Percentiles rank a stretch among this genome's conserved stretches.
Conservation (phyloP, 2,797 vertebrate genomes). For the Triplophysa bombifrons region DNA sequence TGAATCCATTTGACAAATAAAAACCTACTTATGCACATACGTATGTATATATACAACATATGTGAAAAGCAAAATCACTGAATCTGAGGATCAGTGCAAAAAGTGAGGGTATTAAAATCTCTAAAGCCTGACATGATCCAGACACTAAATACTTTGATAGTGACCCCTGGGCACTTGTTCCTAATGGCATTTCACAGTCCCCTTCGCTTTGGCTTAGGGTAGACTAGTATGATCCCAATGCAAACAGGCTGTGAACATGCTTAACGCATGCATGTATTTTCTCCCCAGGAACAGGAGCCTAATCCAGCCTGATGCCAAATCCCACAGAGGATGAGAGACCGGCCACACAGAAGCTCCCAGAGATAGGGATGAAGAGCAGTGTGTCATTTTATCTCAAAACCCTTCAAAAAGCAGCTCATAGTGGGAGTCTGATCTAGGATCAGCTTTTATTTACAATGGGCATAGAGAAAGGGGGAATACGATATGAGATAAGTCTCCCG, state of each 20-base stretch:
- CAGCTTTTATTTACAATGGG: constrained; percentile 32
- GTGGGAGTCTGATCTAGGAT: constrained; percentile 14
- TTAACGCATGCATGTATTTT: constrained; percentile 31
- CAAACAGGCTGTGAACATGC: constrained; percentile 45
- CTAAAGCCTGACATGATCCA: constrained; percentile 28
- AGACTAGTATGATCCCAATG: constrained; percentile 40
- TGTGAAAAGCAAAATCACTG: background rate
- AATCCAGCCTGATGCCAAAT: constrained; percentile 43
- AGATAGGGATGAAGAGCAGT: constrained; percentile 27
- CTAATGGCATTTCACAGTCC: constrained; percentile 25
- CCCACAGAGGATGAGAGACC: constrained; percentile 2
- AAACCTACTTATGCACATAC: constrained; percentile 32
- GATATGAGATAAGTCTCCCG: constrained; percentile 12
- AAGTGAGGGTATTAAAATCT: background rate
- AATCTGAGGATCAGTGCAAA: background rate
- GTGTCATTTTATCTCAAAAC: constrained; percentile 33
- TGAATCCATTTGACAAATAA: constrained; percentile 60
- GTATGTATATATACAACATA: background rate
- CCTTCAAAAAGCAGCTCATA: constrained; percentile 16
- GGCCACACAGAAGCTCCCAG: constrained; percentile 5
- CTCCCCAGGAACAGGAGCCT: constrained; percentile 11
- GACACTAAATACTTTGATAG: constrained; percentile 36
- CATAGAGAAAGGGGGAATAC: constrained; percentile 7
- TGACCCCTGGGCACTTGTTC: constrained; percentile 44
- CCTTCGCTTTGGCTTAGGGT: constrained; percentile 22